Conservation (phyloP, 2,797 vertebrate species). For the Acipenser oxyrinchus region DNA sequence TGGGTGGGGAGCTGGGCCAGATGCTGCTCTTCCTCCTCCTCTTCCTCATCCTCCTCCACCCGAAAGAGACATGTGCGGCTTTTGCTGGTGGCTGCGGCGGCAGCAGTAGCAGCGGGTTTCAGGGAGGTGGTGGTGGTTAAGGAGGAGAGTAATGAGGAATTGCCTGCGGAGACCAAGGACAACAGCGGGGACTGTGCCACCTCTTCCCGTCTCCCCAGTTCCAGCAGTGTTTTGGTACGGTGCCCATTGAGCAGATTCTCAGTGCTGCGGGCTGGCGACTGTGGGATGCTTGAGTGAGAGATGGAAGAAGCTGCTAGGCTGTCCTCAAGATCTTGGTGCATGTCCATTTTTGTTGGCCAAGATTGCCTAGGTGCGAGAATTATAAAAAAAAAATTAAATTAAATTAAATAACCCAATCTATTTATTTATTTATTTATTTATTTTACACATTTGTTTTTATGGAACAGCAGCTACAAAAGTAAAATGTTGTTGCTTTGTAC, state of each 20-base stretch:
- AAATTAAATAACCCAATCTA: slow-evolving; percentile 1
- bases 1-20: slow-evolving; percentile 73
- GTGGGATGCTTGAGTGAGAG: slow-evolving; percentile 75
- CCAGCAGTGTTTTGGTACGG: slow-evolving; percentile 72
- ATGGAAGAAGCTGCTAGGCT: slow-evolving; percentile 85
- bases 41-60: slow-evolving; percentile 91
- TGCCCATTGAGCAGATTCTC: slow-evolving; percentile 89
- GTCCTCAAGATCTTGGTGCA: slow-evolving; percentile 93
- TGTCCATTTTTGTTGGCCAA: slow-evolving; percentile 88
- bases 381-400: too few species aligned
- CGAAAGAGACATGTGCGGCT: slow-evolving; percentile 84
- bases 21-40: slow-evolving; percentile 86
- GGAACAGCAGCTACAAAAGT: too few species aligned
- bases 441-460: too few species aligned
- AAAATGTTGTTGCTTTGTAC: too few species aligned
- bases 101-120: slow-evolving; percentile 32
- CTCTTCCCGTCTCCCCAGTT: slow-evolving; percentile 76
- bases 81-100: slow-evolving; percentile 42
- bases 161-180: slow-evolving; percentile 33
- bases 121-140: slow-evolving; percentile 50
- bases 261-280: slow-evolving; percentile 76
- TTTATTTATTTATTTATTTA: too few species aligned
- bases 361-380: slow-evolving; percentile 69
- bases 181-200: slow-evolving; percentile 45
- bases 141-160: slow-evolving; percentile 32